Base-by-base conservation (phyloP, 2,113 vertebrate species). In the Macquaria australasica region DNA sequence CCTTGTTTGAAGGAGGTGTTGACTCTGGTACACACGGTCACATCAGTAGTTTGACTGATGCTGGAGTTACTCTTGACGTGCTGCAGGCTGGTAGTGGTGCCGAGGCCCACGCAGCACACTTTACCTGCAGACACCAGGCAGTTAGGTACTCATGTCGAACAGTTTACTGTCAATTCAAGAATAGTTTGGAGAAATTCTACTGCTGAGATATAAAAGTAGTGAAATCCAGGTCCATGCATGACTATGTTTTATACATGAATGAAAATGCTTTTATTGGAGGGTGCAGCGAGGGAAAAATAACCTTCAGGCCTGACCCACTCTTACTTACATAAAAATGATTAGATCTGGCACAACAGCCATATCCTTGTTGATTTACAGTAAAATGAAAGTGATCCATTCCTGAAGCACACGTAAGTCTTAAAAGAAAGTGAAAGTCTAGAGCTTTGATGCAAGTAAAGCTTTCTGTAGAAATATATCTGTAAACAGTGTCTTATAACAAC, bases 71-170 rank as follows among this genome's bases (percentile, higher is more conserved):
- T 96, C 83, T 92, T 95, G 12, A 79, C 34, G 3, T 37, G 89
- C 71, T 92, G 95, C 43, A 96, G 76, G 59, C 94, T 96, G 8
- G 81, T 85, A 10, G 81, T 92, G 74, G 95, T 96, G 81, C 92
- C 87, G 8, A 91, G 82, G 53, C 92, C 95, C 41, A 76, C 85
- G 67, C 82, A 82, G 37, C 90, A 85, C 25, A 80, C 51, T 75
- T 89, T 91, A 9, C 92, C 95, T 96, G 82, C 34, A 70, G 10
- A 64, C 39, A 69, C 0, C 23, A 73, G 21, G 74, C 9, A 25
- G 21, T 48, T n/a, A 34, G 21, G 18, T 9, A 16, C 23, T 59
- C 6, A 11, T 21, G 12, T 58, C 48, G n/a, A n/a, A 41, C 20
- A 45, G 12, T 34, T 63, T 28, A 62, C 20, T 69, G 11, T 28